Percentiles rank a stretch among this genome's conserved stretches.
Evolutionary conservation across 2,113 vertebrate genomes (phyloP).

Genomic region (Albula glossodonta): DNA sequence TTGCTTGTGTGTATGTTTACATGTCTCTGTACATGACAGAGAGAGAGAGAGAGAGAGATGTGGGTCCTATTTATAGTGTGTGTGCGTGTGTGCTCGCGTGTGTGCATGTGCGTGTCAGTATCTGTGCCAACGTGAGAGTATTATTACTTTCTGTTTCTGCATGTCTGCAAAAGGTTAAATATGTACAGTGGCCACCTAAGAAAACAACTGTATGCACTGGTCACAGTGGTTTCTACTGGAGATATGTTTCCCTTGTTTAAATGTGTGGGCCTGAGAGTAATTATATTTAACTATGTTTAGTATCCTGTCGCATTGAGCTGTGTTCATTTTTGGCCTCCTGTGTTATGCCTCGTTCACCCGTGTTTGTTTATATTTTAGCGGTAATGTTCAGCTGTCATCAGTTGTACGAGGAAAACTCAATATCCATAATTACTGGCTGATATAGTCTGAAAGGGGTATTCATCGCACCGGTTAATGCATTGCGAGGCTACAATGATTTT

Average conservation of each 20-base stretch:
- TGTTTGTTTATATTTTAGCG: background rate
- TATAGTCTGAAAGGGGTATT: background rate
- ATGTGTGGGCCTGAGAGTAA: background rate
- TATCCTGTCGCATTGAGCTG: background rate
- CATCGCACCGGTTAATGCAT: no score
- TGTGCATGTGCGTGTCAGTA: background rate
- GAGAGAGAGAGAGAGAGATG: no score
- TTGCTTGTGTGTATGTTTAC: no score
- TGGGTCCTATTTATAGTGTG: background rate
- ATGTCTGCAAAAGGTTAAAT: slow-evolving; percentile 67
- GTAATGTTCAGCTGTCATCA: background rate
- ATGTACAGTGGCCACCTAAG: slow-evolving; percentile 40
- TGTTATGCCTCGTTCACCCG: background rate
- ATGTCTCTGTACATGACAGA: background rate
- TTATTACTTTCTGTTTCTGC: slow-evolving; percentile 18
- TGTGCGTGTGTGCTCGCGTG: slow-evolving; percentile 27
- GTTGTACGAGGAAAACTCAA: background rate
- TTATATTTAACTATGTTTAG: background rate
- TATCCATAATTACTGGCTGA: background rate
- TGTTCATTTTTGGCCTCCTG: background rate
- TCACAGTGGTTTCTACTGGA: background rate
- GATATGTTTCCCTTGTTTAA: background rate
- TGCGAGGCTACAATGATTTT: background rate
- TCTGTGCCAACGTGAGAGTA: background rate
- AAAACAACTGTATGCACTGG: background rate